Evolutionary conservation across 2,888 invertebrate genomes (phyloP), one percentile per base, ranked within the genome.

Genomic region (Folsomia manolachei): DNA sequence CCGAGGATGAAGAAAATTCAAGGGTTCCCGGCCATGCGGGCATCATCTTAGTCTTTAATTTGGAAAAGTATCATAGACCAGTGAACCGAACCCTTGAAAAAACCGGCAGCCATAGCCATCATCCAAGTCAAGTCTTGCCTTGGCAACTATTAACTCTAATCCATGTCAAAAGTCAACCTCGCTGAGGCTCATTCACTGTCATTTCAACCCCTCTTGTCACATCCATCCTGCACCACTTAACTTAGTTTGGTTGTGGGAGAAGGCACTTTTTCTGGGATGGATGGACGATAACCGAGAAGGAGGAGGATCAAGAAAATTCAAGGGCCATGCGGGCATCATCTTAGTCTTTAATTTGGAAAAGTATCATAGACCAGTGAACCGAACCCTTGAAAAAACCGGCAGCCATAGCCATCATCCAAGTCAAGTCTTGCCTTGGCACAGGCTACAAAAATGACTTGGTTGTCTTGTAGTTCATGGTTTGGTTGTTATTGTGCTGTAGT

Each of bases 121-220:
- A 51, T 51, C 9, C 18, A 51, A 51, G 51, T 51, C 9, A 18
- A 11, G 18, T 51, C 9, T 51, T 9, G 9, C 51, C 18, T 51
- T 51, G 51, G 9, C 18, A 18, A n/a, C 51, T 56, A 56, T 56
- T 56, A 56, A 56, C 11, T 56, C 19, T 56, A 56, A 56, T 56
- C 56, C 56, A 56, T 21, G 56, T 56, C 56, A 56, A 56, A 56
- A 56, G 56, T 56, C 56, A 56, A 56, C 56, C 56, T 56, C 56
- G n/a, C n/a, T n/a, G n/a, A n/a, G n/a, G n/a, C n/a, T n/a, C n/a
- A 56, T 19, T 56, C 56, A 56, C 56, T 56, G 56, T 56, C 56
- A 56, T n/a, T 56, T 56, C 56, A 56, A 19, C 56, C 56, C 56
- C 56, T 14, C 56, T n/a, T 56, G 56, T 56, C 19, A 56, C 56